These are phyloP conservation scores for Lepus townsendii DNA, from an alignment of 2,797 vertebrate genomes.

Conservation along the genomic window DNA sequence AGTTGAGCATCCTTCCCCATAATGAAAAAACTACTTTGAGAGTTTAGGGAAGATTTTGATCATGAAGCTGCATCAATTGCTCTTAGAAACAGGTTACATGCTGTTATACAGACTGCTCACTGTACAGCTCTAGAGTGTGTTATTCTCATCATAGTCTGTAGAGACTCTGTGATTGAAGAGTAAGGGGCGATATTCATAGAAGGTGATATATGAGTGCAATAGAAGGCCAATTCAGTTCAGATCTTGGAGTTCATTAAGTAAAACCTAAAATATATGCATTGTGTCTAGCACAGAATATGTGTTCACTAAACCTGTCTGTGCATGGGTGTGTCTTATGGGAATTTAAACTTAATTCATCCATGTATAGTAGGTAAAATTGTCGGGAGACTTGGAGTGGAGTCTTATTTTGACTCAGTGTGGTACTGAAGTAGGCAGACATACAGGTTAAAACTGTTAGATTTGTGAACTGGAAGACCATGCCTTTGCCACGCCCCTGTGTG, in stretches of 20 bases:
- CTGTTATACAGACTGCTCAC: background rate
- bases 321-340: background rate
- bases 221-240: background rate
- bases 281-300: background rate
- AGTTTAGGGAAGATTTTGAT: background rate
- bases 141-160: background rate
- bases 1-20: no score
- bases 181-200: background rate
- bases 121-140: background rate
- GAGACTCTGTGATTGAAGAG: background rate
- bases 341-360: background rate
- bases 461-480: no score
- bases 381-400: background rate
- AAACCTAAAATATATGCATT: background rate
- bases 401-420: no score
- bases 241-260: background rate
- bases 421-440: no score
- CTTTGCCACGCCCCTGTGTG: no score
- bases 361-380: background rate
- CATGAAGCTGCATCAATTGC: background rate
- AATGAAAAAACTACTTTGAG: background rate
- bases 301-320: no score
- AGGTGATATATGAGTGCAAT: background rate
- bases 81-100: background rate
- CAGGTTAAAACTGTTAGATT: no score